Percentiles rank a stretch among this genome's conserved stretches.
phyloP scores from a whole-genome alignment of 2,888 invertebrate genomes.

The Sesia bembeciformis region DNA sequence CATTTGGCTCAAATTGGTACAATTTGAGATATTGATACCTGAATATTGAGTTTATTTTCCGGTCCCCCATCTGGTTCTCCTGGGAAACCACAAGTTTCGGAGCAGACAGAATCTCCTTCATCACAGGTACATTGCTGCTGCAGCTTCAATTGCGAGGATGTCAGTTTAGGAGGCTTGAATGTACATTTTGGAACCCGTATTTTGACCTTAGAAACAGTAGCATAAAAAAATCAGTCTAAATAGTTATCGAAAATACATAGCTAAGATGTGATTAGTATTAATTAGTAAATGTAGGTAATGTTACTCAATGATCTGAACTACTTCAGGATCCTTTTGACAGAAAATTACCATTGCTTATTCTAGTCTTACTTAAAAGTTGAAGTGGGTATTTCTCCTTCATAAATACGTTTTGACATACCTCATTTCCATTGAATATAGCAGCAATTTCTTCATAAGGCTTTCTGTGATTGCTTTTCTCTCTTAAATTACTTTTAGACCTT shows the following conservation, averaged over 20 bases:
- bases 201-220: conserved; percentile 51
- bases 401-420: conserved; percentile 29
- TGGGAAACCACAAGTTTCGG: conserved; percentile 43
- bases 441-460: conserved; percentile 77
- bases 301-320: too few relatives aligned
- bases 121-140: conserved; percentile 60
- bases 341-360: too few relatives aligned
- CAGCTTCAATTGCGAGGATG: conserved; percentile 46
- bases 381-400: neutral
- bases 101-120: conserved; percentile 50
- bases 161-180: conserved; percentile 51
- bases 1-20: neutral
- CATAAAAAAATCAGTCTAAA: neutral
- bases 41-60: conserved; percentile 42
- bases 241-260: too few relatives aligned
- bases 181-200: conserved; percentile 77
- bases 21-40: conserved; percentile 22
- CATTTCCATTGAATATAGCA: conserved; percentile 78
- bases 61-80: conserved; percentile 15
- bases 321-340: too few relatives aligned
- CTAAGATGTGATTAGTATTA: too few relatives aligned
- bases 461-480: neutral
- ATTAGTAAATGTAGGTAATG: too few relatives aligned
- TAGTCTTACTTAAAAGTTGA: neutral
- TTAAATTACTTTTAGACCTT: too few relatives aligned